These are phyloP conservation scores for Sardinella longiceps DNA, from an alignment of 2,797 vertebrate genomes.

Conservation along the genomic window DNA sequence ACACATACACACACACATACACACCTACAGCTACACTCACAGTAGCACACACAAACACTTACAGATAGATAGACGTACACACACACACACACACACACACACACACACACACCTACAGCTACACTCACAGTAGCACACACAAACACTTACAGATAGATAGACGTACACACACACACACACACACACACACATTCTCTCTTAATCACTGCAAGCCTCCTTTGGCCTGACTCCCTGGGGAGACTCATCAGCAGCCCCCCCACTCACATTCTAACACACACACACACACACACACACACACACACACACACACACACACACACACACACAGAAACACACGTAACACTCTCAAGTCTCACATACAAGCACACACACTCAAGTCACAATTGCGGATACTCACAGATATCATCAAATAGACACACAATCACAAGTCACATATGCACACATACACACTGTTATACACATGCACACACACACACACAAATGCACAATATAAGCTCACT, in stretches of 20 bases:
- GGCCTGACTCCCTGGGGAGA: slow-evolving; percentile 65
- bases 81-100: background rate
- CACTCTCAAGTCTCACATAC: too few species aligned
- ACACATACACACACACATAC: background rate
- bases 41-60: slow-evolving; percentile 44
- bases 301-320: too few species aligned
- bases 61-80: background rate
- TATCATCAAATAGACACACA: background rate
- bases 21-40: slow-evolving; percentile 45
- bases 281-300: too few species aligned
- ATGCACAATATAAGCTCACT: too few species aligned
- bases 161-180: too few species aligned
- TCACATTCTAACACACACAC: slow-evolving; percentile 43
- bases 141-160: too few species aligned
- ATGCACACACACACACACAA: too few species aligned
- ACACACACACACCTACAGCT: too few species aligned
- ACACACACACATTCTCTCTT: too few species aligned
- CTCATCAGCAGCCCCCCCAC: slow-evolving; percentile 65
- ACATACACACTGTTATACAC: too few species aligned
- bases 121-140: too few species aligned
- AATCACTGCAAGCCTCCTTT: slow-evolving; percentile 69
- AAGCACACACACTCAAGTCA: slow-evolving; percentile 46
- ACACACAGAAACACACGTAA: too few species aligned
- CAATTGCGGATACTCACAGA: slow-evolving; percentile 24
- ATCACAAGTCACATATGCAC: slow-evolving; percentile 32